Percentiles rank a stretch among this genome's conserved stretches.
Conservation (phyloP, 2,113 vertebrate genomes). For the Aegypius monachus region DNA sequence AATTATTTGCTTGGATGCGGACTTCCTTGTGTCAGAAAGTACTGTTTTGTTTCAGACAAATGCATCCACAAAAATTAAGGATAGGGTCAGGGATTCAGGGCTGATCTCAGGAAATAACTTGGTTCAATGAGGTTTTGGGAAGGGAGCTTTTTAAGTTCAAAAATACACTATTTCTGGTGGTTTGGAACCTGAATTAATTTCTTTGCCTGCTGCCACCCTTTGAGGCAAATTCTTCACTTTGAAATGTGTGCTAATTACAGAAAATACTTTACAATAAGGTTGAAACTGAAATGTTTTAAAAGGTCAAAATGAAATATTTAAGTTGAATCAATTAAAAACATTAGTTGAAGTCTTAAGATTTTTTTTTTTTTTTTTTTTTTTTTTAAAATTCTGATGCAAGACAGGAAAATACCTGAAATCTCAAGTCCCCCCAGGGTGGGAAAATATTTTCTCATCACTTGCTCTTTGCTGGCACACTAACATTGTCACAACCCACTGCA, state of each 20-base stretch:
- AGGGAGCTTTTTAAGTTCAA: background rate
- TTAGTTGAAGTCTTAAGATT: background rate
- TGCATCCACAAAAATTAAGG: background rate
- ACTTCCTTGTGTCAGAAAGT: background rate
- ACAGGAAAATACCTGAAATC: background rate
- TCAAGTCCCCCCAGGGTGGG: background rate
- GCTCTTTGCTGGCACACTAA: background rate
- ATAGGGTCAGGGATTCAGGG: background rate
- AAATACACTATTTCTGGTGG: background rate
- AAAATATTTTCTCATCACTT: background rate
- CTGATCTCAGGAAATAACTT: background rate
- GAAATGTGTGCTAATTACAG: background rate
- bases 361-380: too few relatives aligned
- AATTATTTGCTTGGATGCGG: background rate
- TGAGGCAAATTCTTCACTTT: background rate
- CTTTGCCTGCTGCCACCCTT: background rate
- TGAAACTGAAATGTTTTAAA: background rate
- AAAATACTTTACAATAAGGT: background rate
- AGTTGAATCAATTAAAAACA: background rate
- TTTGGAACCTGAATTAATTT: background rate
- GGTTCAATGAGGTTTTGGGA: background rate
- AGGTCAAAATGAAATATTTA: background rate
- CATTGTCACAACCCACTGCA: background rate
- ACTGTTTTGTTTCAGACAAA: background rate
- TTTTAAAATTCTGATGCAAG: background rate